phyloP scores from a whole-genome alignment of 2,113 vertebrate genomes.

The Misgurnus mizolepis region DNA sequence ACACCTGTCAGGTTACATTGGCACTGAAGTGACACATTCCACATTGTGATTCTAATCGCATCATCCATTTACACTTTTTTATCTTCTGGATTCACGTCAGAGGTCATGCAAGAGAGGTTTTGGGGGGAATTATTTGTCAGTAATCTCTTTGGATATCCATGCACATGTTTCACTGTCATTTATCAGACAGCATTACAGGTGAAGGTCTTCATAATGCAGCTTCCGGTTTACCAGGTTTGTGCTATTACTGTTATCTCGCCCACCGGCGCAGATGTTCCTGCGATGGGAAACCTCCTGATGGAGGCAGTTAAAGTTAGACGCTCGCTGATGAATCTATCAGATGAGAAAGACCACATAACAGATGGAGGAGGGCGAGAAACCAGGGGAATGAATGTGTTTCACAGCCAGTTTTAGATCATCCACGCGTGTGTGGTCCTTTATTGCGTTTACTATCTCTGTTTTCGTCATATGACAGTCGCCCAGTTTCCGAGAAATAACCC shows the following conservation, averaged over 20 bases:
- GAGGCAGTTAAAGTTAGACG: not conserved
- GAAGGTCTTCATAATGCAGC: not conserved
- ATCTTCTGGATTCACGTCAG: too few species aligned
- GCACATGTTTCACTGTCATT: too few species aligned
- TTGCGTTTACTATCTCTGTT: too few species aligned
- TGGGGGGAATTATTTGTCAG: too few species aligned
- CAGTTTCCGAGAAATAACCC: too few species aligned
- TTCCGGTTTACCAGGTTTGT: slow-evolving; percentile 4
- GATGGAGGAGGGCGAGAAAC: slow-evolving; percentile 28
- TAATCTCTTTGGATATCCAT: too few species aligned
- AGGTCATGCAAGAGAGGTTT: too few species aligned
- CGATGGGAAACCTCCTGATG: slow-evolving; percentile 20
- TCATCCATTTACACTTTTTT: slow-evolving; percentile 5
- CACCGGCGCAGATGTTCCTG: not conserved
- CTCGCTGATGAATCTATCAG: slow-evolving; percentile 1
- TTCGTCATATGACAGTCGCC: too few species aligned
- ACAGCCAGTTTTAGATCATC: too few species aligned
- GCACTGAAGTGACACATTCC: not conserved
- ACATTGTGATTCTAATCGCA: not conserved
- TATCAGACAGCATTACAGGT: not conserved
- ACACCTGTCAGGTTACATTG: slow-evolving; percentile 5
- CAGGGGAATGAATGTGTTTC: slow-evolving; percentile 7
- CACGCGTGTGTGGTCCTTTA: too few species aligned
- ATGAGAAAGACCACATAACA: slow-evolving; percentile 1
- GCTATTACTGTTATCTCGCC: not conserved